phyloP scores from a whole-genome alignment of 2,797 vertebrate genomes.

The Myoxocephalus aenaeus region DNA sequence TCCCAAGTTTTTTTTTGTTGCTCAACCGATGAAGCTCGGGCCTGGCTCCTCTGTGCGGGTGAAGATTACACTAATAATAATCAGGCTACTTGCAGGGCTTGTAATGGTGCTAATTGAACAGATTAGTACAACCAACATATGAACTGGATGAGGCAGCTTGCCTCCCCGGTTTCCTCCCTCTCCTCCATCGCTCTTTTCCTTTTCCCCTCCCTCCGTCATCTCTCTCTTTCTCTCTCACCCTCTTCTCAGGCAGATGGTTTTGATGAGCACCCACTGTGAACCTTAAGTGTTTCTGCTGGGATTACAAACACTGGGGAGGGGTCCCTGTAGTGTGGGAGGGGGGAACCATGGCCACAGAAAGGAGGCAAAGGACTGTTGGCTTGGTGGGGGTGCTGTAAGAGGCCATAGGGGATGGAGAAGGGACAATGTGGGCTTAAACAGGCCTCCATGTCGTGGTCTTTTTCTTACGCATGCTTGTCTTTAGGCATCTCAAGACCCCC shows the following conservation, averaged over 20 bases:
- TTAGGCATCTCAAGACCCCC: slow-evolving; percentile 80
- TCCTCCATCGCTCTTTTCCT: slow-evolving; percentile 45
- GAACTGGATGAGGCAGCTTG: slow-evolving; percentile 65
- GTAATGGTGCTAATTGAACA: slow-evolving; percentile 99
- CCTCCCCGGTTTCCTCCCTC: slow-evolving; percentile 72
- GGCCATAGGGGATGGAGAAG: slow-evolving; percentile 70
- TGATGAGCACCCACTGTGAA: slow-evolving; percentile 99
- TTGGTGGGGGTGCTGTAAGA: slow-evolving; percentile 79
- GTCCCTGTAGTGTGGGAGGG: slow-evolving; percentile 77
- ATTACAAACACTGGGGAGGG: slow-evolving; percentile 97
- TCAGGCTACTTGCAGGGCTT: slow-evolving; percentile 95
- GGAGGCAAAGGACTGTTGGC: slow-evolving; percentile 76
- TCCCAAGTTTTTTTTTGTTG: slow-evolving; percentile 4
- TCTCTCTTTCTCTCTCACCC: slow-evolving; percentile 85
- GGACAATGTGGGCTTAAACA: slow-evolving; percentile 86
- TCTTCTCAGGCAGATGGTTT: slow-evolving; percentile 99
- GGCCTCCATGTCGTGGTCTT: slow-evolving; percentile 77
- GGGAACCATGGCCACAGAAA: slow-evolving; percentile 75
- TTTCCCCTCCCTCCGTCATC: slow-evolving; percentile 53
- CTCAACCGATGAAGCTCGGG: slow-evolving; percentile 4
- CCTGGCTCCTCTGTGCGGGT: slow-evolving; percentile 83
- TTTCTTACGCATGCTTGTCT: slow-evolving; percentile 80
- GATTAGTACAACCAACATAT: slow-evolving; percentile 91
- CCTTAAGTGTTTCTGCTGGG: slow-evolving; percentile 99
- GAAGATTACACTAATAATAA: slow-evolving; percentile 97